A percentile compares a stretch with the other conserved stretches of the same genome.
Conservation (phyloP, 2,888 invertebrate genomes). For the Drosophila algonquin region DNA sequence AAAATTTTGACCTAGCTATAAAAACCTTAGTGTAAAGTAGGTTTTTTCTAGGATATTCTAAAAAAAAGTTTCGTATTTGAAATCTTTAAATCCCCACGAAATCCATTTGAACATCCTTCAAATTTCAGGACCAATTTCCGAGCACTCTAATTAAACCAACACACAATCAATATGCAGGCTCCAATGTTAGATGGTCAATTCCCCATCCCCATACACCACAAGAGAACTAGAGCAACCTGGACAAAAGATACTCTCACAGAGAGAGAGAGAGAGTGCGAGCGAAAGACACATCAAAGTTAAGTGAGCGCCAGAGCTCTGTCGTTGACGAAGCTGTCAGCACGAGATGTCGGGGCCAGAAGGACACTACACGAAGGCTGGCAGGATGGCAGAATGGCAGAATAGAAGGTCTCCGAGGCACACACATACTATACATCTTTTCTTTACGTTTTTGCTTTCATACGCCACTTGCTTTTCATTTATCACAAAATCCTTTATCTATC, state of each 20-base stretch:
- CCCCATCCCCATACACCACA: too few relatives aligned
- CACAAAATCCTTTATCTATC: slow-evolving; percentile 78
- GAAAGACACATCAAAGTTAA: slow-evolving; percentile 53
- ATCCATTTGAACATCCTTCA: neutral
- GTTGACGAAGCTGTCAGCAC: slow-evolving; percentile 66
- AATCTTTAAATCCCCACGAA: neutral
- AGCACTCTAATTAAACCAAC: slow-evolving; percentile 16
- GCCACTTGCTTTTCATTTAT: slow-evolving; percentile 78
- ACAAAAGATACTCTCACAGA: neutral
- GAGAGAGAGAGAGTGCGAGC: neutral
- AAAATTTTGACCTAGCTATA: too few relatives aligned
- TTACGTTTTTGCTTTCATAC: slow-evolving; percentile 66
- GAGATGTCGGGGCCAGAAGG: slow-evolving; percentile 45
- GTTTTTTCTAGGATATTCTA: too few relatives aligned
- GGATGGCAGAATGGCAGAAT: slow-evolving; percentile 2
- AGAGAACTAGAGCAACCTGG: slow-evolving; percentile 32
- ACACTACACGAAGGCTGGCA: slow-evolving; percentile 24
- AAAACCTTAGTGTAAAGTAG: too few relatives aligned
- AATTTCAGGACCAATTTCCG: neutral
- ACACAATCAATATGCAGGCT: neutral
- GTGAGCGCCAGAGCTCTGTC: slow-evolving; percentile 41
- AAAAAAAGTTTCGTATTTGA: too few relatives aligned
- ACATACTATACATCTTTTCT: slow-evolving; percentile 40
- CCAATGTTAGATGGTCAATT: neutral
- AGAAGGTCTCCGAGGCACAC: slow-evolving; percentile 15